Base-by-base conservation (phyloP, 92 coral and sea anemone species). In the Scolanthus callimorphus region DNA sequence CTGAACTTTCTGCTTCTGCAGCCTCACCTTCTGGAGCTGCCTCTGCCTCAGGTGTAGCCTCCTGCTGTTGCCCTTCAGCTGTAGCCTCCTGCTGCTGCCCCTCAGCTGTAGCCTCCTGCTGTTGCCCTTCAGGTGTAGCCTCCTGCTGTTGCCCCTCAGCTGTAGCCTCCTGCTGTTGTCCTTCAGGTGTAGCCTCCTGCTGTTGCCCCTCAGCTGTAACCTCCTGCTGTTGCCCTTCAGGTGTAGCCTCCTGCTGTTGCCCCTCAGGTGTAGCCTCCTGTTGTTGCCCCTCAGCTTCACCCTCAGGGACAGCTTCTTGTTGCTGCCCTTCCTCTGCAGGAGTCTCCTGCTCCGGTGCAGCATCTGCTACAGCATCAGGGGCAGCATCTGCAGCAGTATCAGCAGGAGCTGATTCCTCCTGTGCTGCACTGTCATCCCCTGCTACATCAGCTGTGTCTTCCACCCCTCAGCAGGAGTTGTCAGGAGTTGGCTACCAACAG, bases 1-100 rank as follows among this genome's bases (percentile, higher is more conserved):
- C 41, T 6, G 41, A 15, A 15, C 8, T 15, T 6, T 34, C 41
- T 34, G 41, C 41, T 6, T 6, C 41, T 15, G 15, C 41, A 6
- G 41, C 41, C 41, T 34, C 41, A 6, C 41, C 41, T 15, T 34
- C 61, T 20, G 10, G 29, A 12, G 59, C 44, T 22, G n/a, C 38
- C 65, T 50, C 57, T 34, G 69, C 51, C 13, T 66, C 86, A 51
- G 67, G 44, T 9, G 67, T 68, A 24, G 11, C 57, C 22, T 23
- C 66, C 22, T 73, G 30, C 39, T 57, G 28, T 22, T 57, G 25
- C 12, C 25, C 48, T 20, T 57, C 63, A 0, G 1, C 48, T 57
- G 19, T 26, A 20, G 34, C 29, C 13, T 21, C 51, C 31, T 19
- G 58, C 25, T 38, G 63, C 15, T 62, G 23, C 24, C 20, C 62